Evolutionary conservation across 2,113 vertebrate genomes (phyloP), one percentile per base, ranked within the genome.

Genomic region (Tiliqua scincoides): DNA sequence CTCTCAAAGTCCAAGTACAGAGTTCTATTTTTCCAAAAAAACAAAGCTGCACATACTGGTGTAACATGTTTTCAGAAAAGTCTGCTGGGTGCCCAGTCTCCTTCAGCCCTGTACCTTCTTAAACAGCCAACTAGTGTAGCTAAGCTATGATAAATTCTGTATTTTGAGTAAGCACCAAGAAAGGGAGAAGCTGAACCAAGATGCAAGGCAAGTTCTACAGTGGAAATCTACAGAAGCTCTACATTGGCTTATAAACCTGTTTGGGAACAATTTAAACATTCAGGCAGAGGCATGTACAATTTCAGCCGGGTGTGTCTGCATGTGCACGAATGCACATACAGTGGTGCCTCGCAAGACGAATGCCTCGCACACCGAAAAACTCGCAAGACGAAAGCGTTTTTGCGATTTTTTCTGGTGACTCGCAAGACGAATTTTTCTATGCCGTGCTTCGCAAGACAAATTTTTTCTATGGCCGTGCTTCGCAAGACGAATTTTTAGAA

Each of bases 1-100:
- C 76, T 79, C 40, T 85, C 82, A 79, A 82, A 70, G 65, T 85
- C 65, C 65, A 85, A 73, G 32, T 67, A 78, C 15, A 67, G 40
- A 21, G 18, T 57, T 82, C 48, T 25, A 11, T 2, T 59, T n/a
- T 23, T n/a, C 61, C 21, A 57, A 8, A 70, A n/a, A 23, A 12
- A 68, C 75, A 70, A 37, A 65, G 43, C 43, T 11, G 14, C 62
- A 43, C 70, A 71, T 43, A 12, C 37, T 73, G 48, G 5, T 54
- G 37, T 6, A 74, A 20, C n/a, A 68, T 54, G 71, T n/a, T 79
- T 12, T n/a, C 2, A 27, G 65, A 32, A 67, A 77, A 20, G n/a
- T 27, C 30, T 2, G n/a, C 25, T 21, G 27, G 18, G 25, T 52
- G 40, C n/a, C 43, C 8, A 9, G 18, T 52, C 30, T 37, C 48